phyloP scores from a whole-genome alignment of 2,113 vertebrate genomes.

The Jacana jacana region DNA sequence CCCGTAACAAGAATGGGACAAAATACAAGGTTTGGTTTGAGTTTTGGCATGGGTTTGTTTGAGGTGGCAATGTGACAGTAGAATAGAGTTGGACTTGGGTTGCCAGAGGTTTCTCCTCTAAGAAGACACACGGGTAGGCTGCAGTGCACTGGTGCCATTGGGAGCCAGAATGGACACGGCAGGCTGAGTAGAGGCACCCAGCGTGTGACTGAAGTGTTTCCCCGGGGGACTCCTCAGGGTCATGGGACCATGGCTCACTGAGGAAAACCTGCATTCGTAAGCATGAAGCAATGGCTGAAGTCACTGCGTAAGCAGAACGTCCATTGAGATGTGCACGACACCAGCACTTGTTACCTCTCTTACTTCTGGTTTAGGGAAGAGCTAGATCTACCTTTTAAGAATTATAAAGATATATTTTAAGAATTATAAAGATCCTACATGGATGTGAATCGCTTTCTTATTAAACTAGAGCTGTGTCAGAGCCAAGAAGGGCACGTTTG shows the following conservation, averaged over 20 bases:
- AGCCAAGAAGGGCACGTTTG: background rate
- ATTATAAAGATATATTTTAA: background rate
- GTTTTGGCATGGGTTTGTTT: too few relatives aligned
- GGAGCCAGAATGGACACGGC: background rate
- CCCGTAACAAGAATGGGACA: background rate
- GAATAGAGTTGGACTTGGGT: background rate
- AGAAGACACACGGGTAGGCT: background rate
- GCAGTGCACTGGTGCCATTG: background rate
- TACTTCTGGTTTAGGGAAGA: background rate
- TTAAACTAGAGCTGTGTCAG: background rate
- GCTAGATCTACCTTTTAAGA: background rate
- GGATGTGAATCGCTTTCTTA: background rate
- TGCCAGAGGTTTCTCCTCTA: background rate
- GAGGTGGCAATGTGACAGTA: background rate
- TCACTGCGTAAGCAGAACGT: background rate
- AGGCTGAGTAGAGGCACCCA: background rate
- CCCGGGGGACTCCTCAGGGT: background rate
- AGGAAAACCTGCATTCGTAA: background rate
- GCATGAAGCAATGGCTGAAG: background rate
- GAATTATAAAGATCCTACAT: background rate
- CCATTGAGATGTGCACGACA: background rate
- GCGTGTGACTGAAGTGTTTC: background rate
- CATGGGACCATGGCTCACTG: background rate
- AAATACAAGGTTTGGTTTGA: background rate
- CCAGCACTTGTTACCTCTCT: background rate